phyloP scores from a whole-genome alignment of 2,797 vertebrate genomes.

The Cossypha caffra region DNA sequence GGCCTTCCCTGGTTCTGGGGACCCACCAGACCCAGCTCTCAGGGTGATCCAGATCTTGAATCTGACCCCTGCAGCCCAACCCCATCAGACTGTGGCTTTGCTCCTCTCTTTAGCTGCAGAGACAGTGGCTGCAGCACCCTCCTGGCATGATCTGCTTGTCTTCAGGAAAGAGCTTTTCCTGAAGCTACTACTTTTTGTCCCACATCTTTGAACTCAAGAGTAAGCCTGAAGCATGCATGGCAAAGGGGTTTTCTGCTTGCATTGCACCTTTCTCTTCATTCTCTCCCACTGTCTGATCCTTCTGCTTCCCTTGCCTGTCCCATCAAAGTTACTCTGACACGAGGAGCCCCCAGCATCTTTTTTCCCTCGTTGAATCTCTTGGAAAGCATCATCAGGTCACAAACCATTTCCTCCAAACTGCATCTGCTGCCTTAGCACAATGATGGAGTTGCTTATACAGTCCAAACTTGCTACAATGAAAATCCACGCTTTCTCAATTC shows the following conservation, averaged over 20 bases:
- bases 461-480: background rate
- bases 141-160: background rate
- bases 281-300: background rate
- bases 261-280: background rate
- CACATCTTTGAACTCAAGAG: background rate
- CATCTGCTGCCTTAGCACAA: background rate
- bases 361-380: background rate
- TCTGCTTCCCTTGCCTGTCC: background rate
- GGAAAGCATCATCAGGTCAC: background rate
- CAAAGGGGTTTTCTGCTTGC: background rate
- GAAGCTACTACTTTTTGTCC: background rate
- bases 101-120: background rate
- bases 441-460: background rate
- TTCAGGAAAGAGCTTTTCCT: background rate
- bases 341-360: background rate
- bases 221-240: accelerated
- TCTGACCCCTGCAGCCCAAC: background rate
- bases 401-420: background rate
- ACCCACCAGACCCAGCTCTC: background rate
- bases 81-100: background rate
- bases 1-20: background rate
- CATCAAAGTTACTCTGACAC: accelerated
- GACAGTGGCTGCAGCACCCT: background rate
- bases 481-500: background rate
- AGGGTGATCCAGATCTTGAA: background rate